Evolutionary conservation across 1,140 invertebrate species (phyloP).

Genomic region (Cotesia vestalis): DNA sequence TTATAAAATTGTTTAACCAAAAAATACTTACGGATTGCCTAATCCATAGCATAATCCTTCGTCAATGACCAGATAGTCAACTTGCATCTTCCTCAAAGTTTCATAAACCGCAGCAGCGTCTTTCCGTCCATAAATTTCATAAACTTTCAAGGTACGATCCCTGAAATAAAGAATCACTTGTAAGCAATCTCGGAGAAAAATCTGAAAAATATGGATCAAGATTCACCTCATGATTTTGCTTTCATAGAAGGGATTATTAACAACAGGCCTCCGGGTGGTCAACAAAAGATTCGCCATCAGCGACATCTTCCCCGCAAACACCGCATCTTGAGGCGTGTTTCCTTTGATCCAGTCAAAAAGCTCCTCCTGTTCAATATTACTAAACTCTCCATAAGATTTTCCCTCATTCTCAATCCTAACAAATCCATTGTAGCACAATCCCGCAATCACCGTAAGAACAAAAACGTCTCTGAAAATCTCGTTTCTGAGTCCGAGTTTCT

Average conservation of each 20-base stretch:
- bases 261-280: constrained; percentile 77
- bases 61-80: constrained; percentile 74
- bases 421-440: constrained; percentile 58
- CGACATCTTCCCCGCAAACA: constrained; percentile 88
- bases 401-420: constrained; percentile 52
- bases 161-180: constrained; percentile 57
- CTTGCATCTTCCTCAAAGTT: constrained; percentile 69
- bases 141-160: constrained; percentile 75
- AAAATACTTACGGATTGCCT: constrained; percentile 67
- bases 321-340: constrained; percentile 69
- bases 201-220: neutral
- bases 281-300: constrained; percentile 83
- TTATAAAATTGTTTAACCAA: too few species aligned
- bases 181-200: too few species aligned
- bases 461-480: constrained; percentile 46
- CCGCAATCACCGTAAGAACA: constrained; percentile 51
- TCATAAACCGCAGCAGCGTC: constrained; percentile 68
- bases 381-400: constrained; percentile 67
- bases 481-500: constrained; percentile 56
- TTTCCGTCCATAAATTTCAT: constrained; percentile 73
- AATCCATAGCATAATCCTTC: constrained; percentile 69
- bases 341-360: constrained; percentile 78
- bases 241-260: constrained; percentile 89
- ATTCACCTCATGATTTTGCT: constrained; percentile 72
- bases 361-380: constrained; percentile 76